Percentiles rank a stretch among this genome's conserved stretches.
These are phyloP conservation scores for Lagothrix lagotricha DNA, from an alignment of 2,797 vertebrate genomes.

Conservation along the genomic window DNA sequence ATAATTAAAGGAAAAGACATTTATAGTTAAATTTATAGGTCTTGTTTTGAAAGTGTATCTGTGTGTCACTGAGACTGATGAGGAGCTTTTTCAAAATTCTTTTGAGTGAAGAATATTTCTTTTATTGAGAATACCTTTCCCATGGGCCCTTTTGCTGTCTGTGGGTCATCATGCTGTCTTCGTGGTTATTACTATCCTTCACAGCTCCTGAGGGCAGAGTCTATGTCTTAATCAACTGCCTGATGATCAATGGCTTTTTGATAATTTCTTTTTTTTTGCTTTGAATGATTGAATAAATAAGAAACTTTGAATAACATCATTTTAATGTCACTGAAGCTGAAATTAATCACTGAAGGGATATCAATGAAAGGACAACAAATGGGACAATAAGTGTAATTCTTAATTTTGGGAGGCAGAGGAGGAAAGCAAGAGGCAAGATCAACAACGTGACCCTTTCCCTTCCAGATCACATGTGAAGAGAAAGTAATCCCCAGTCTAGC, in stretches of 20 bases:
- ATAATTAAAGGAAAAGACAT: neutral
- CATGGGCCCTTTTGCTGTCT: neutral
- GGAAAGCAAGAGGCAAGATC: neutral
- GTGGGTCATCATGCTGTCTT: neutral
- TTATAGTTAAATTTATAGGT: neutral
- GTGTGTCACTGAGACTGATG: neutral
- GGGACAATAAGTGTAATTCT: neutral
- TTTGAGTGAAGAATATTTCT: neutral
- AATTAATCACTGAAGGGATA: neutral
- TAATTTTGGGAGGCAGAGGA: neutral
- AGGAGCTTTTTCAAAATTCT: neutral
- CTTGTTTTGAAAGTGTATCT: neutral
- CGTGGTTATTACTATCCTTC: neutral
- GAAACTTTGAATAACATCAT: neutral
- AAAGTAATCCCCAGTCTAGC: neutral
- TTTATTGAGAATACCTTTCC: neutral
- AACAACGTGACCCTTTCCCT: neutral
- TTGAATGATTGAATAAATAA: neutral
- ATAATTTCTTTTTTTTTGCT: neutral
- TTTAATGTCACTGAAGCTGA: neutral
- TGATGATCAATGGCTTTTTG: neutral
- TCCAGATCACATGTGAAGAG: neutral
- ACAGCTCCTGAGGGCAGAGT: neutral
- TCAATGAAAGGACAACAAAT: neutral
- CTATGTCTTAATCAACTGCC: neutral